Conservation (phyloP, 2,888 invertebrate species). For the Apodemia hepburni region DNA sequence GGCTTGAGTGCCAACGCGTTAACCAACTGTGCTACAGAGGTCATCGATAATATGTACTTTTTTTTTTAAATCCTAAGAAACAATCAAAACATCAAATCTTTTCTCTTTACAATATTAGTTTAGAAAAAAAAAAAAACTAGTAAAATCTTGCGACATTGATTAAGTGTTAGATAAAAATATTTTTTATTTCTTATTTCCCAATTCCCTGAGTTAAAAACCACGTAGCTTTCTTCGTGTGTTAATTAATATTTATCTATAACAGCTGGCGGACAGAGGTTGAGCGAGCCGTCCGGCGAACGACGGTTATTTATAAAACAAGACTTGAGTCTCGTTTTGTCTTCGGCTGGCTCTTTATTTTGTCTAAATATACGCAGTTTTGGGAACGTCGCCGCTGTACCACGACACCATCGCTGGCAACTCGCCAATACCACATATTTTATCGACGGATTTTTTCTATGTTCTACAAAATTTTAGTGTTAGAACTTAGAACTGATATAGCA, state of each 20-base stretch:
- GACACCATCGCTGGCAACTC: slow-evolving; percentile 48
- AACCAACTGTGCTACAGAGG: too few relatives aligned
- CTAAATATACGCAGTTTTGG: slow-evolving; percentile 81
- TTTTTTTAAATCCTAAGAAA: too few relatives aligned
- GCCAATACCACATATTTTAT: slow-evolving; percentile 65
- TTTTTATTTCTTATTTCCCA: slow-evolving; percentile 32
- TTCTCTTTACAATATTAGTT: too few relatives aligned
- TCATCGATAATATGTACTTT: too few relatives aligned
- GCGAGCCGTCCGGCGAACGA: slow-evolving; percentile 72
- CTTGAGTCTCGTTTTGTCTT: slow-evolving; percentile 80
- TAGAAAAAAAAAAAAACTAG: too few relatives aligned
- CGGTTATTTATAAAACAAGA: slow-evolving; percentile 78
- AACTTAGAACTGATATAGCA: slow-evolving; percentile 12
- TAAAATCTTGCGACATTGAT: not conserved
- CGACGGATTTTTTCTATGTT: slow-evolving; percentile 55
- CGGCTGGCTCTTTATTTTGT: slow-evolving; percentile 79
- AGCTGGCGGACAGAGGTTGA: slow-evolving; percentile 74
- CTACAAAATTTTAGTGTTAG: slow-evolving; percentile 38
- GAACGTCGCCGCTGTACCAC: slow-evolving; percentile 73
- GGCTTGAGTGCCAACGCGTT: too few relatives aligned
- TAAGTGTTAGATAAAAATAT: slow-evolving; percentile 6
- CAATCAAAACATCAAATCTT: too few relatives aligned
- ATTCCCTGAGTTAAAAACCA: slow-evolving; percentile 34
- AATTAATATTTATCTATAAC: slow-evolving; percentile 79
- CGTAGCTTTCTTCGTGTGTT: slow-evolving; percentile 70